phyloP scores from a whole-genome alignment of 2,113 vertebrate genomes.

The Syngnathus scovelli region DNA sequence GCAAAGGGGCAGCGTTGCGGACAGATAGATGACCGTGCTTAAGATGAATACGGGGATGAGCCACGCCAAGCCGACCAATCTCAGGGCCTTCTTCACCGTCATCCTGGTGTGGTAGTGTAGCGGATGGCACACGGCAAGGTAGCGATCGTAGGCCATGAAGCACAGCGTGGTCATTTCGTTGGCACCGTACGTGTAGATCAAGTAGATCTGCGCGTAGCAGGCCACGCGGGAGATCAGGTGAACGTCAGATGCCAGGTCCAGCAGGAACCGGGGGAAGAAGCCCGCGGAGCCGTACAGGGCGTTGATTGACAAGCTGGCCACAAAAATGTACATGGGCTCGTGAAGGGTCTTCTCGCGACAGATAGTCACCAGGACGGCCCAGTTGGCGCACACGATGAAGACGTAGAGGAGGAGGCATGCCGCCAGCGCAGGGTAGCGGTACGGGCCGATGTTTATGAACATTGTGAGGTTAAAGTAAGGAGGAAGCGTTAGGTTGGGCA shows the following conservation, averaged over 20 bases:
- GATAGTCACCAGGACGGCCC: conserved; percentile 32
- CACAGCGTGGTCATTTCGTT: conserved; percentile 35
- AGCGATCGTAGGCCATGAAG: conserved; percentile 49
- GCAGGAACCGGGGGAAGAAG: conserved; percentile 44
- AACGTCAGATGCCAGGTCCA: conserved; percentile 36
- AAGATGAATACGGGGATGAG: conserved; percentile 8
- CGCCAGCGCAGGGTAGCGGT: conserved; percentile 23
- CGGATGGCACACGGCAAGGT: conserved; percentile 44
- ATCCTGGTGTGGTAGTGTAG: conserved; percentile 44
- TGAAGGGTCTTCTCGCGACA: conserved; percentile 16
- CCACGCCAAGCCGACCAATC: conserved; percentile 18
- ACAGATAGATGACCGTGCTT: background rate
- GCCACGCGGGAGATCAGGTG: conserved; percentile 37
- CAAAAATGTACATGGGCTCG: conserved; percentile 39
- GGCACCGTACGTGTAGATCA: conserved; percentile 34
- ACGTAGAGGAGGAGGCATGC: conserved; percentile 32
- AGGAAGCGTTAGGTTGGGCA: conserved; percentile 22
- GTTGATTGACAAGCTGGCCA: conserved; percentile 28
- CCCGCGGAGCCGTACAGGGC: conserved; percentile 23
- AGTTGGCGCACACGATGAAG: conserved; percentile 34
- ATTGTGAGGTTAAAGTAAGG: conserved; percentile 38
- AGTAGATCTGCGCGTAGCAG: conserved; percentile 43
- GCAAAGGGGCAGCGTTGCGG: conserved; percentile 35
- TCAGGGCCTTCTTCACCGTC: conserved; percentile 14
- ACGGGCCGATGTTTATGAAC: conserved; percentile 30